Conservation (phyloP, 2,888 invertebrate genomes). For the Cephonodes hylas region DNA sequence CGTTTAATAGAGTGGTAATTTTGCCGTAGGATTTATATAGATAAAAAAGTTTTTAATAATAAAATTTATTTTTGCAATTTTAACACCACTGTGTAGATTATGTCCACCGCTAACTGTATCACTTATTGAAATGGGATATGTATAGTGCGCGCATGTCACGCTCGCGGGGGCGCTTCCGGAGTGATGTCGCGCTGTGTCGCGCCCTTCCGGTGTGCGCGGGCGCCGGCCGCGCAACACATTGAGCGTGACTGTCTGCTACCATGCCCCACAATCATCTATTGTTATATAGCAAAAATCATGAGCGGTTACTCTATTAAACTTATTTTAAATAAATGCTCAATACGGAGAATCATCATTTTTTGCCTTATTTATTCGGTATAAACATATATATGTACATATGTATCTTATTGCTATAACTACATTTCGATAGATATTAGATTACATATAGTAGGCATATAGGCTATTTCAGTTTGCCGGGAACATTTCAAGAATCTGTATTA, state of each 20-base stretch:
- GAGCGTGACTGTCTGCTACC: conserved; percentile 62
- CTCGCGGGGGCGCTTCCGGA: conserved; percentile 68
- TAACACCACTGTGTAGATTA: neutral
- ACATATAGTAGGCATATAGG: too few relatives aligned
- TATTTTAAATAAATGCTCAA: conserved; percentile 15
- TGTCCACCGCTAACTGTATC: conserved; percentile 1
- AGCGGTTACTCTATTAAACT: too few relatives aligned
- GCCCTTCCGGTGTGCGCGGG: conserved; percentile 74
- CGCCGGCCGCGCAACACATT: conserved; percentile 42
- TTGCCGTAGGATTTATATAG: neutral
- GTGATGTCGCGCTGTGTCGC: conserved; percentile 65
- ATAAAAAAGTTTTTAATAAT: neutral
- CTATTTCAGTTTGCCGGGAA: too few relatives aligned
- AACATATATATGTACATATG: too few relatives aligned
- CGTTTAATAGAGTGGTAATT: neutral
- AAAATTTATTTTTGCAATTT: neutral
- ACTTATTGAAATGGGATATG: conserved; percentile 30
- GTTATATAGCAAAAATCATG: conserved; percentile 43
- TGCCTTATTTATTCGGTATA: too few relatives aligned
- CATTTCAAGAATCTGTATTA: too few relatives aligned
- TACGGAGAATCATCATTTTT: neutral
- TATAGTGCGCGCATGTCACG: conserved; percentile 61
- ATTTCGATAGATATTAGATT: too few relatives aligned
- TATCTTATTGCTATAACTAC: too few relatives aligned
- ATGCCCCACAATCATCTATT: conserved; percentile 55